Conservation (phyloP, 1,140 invertebrate species). For the Drosophila albomicans region DNA sequence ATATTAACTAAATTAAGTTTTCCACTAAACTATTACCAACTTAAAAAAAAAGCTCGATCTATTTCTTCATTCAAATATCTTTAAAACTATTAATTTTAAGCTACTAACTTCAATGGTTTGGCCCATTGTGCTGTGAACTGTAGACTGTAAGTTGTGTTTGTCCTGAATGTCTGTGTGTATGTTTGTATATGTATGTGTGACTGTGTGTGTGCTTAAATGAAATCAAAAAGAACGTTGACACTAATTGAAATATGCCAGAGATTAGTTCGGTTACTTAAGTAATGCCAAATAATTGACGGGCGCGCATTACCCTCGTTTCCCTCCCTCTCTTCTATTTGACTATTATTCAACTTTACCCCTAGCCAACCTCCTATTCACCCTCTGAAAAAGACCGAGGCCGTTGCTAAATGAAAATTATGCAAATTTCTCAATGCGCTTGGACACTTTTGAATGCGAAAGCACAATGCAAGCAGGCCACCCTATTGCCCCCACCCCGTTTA, state of each 20-base stretch:
- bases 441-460: conserved; percentile 61
- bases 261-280: conserved; percentile 61
- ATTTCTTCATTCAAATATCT: no score
- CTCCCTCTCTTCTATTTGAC: neutral
- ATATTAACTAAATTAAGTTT: no score
- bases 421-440: conserved; percentile 74
- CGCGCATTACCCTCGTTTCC: neutral
- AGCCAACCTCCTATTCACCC: neutral
- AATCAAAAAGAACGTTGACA: conserved; percentile 73
- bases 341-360: no score
- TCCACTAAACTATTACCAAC: no score
- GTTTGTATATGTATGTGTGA: neutral
- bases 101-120: no score
- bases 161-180: conserved; percentile 1
- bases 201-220: conserved; percentile 45
- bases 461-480: conserved; percentile 2
- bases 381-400: conserved; percentile 9
- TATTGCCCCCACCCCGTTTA: neutral
- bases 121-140: conserved; percentile 4
- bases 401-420: conserved; percentile 72
- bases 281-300: conserved; percentile 45
- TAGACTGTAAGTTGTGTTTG: conserved; percentile 12
- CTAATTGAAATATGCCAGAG: conserved; percentile 78
- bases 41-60: no score
- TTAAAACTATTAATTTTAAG: no score